These are phyloP conservation scores for Percina caprodes DNA, from an alignment of 2,113 vertebrate species.

Conservation along the genomic window DNA sequence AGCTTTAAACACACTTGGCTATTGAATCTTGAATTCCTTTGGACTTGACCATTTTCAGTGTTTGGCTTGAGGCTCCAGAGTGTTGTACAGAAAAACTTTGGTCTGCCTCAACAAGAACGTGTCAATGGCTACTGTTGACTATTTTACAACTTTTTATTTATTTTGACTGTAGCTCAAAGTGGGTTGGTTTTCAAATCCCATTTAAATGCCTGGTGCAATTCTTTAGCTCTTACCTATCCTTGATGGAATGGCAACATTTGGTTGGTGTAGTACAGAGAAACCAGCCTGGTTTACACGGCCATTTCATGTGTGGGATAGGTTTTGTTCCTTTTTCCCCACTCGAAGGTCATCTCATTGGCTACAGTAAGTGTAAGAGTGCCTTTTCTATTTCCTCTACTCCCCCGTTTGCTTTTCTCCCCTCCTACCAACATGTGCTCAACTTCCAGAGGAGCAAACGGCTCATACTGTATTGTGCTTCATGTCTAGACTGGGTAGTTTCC, in stretches of 20 bases:
- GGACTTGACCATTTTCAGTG: constrained; percentile 83
- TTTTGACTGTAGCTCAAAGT: constrained; percentile 61
- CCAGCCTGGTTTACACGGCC: constrained; percentile 93
- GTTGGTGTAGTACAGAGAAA: constrained; percentile 99
- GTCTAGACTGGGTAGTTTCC: constrained; percentile 65
- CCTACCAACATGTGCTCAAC: constrained; percentile 48
- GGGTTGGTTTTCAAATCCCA: constrained; percentile 64
- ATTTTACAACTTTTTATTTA: constrained; percentile 42
- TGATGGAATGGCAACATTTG: constrained; percentile 81
- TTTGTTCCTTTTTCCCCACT: constrained; percentile 56
- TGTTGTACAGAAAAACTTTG: constrained; percentile 93
- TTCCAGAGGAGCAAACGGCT: constrained; percentile 73
- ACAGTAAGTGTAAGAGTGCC: constrained; percentile 89
- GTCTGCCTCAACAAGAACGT: constrained; percentile 75
- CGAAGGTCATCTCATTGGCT: constrained; percentile 72
- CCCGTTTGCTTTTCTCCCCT: constrained; percentile 39
- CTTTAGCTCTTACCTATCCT: constrained; percentile 59
- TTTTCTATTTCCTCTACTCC: constrained; percentile 81
- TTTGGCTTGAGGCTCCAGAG: constrained; percentile 86
- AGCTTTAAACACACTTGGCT: constrained; percentile 83
- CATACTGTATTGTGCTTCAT: constrained; percentile 68
- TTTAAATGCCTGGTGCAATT: constrained; percentile 54
- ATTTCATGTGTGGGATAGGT: constrained; percentile 40
- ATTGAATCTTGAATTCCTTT: constrained; percentile 67
- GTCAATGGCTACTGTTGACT: constrained; percentile 76